phyloP scores from a whole-genome alignment of 1,140 invertebrate species.

The Megathymus violae region DNA sequence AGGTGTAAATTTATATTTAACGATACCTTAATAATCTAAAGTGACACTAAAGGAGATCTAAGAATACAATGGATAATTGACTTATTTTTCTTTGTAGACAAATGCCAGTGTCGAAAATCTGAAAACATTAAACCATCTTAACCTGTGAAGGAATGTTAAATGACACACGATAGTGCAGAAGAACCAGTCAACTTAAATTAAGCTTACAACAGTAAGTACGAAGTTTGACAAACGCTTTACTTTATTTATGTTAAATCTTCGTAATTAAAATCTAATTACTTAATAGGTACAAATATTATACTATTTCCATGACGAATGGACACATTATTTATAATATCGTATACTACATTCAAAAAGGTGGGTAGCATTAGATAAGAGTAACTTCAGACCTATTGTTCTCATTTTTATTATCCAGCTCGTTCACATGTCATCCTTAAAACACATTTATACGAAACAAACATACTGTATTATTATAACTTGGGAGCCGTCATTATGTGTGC shows the following conservation, averaged over 20 bases:
- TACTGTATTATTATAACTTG: no score
- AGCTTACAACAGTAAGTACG: neutral
- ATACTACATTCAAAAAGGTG: slow-evolving; percentile 18
- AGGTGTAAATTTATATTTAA: neutral
- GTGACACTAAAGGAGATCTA: neutral
- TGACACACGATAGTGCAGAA: neutral
- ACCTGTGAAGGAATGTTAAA: neutral
- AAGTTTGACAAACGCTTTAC: neutral
- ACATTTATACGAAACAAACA: neutral
- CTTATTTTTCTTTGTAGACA: no score
- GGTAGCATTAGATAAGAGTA: slow-evolving; percentile 3
- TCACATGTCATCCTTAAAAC: neutral
- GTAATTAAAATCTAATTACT: neutral
- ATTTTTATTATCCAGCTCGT: neutral
- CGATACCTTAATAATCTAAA: neutral
- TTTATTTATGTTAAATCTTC: neutral
- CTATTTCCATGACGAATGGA: neutral
- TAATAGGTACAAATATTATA: no score
- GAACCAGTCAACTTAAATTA: neutral
- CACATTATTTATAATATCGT: slow-evolving; percentile 11
- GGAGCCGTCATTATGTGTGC: no score
- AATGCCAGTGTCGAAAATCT: neutral
- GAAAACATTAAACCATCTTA: neutral
- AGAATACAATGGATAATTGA: neutral
- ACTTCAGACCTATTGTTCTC: neutral